A percentile compares a stretch with the other conserved stretches of the same genome.
Conservation (phyloP, 2,797 vertebrate genomes). For the Darevskia nairensis region DNA sequence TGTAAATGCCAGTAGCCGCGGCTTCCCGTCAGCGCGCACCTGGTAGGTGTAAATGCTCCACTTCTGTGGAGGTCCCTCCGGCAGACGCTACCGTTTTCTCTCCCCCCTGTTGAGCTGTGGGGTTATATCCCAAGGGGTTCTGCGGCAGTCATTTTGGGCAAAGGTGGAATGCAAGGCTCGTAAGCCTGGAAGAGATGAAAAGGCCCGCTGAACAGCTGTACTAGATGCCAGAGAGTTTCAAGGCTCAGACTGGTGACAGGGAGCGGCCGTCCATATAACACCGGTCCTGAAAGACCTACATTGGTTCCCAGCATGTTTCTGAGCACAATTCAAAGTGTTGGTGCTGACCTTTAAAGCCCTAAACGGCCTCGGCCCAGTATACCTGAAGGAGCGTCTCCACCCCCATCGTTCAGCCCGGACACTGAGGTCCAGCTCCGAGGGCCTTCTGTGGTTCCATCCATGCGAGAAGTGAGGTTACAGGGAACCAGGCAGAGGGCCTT, state of each 20-base stretch:
- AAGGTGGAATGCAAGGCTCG: not conserved
- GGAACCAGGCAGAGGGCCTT: too few species aligned
- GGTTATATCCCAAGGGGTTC: not conserved
- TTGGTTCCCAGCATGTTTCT: too few species aligned
- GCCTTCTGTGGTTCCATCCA: too few species aligned
- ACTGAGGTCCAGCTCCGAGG: too few species aligned
- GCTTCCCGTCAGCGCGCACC: constrained; percentile 68
- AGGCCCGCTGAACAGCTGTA: not conserved
- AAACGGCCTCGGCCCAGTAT: too few species aligned
- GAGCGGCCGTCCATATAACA: too few species aligned
- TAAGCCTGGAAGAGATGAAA: not conserved
- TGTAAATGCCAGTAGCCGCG: constrained; percentile 65
- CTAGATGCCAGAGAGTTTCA: not conserved
- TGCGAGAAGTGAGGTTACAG: too few species aligned
- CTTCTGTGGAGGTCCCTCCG: constrained; percentile 38
- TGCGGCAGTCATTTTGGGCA: not conserved
- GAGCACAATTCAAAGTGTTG: too few species aligned
- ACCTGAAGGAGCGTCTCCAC: too few species aligned
- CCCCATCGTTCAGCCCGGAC: too few species aligned
- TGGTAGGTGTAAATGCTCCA: constrained; percentile 42
- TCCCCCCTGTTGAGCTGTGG: not conserved
- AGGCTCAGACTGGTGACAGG: not conserved
- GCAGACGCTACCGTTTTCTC: not conserved
- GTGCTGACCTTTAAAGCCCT: too few species aligned
- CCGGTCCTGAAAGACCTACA: too few species aligned